A percentile compares a stretch with the other conserved stretches of the same genome.
Conservation (phyloP, 2,113 vertebrate species). For the Brachyhypopomus gauderio region DNA sequence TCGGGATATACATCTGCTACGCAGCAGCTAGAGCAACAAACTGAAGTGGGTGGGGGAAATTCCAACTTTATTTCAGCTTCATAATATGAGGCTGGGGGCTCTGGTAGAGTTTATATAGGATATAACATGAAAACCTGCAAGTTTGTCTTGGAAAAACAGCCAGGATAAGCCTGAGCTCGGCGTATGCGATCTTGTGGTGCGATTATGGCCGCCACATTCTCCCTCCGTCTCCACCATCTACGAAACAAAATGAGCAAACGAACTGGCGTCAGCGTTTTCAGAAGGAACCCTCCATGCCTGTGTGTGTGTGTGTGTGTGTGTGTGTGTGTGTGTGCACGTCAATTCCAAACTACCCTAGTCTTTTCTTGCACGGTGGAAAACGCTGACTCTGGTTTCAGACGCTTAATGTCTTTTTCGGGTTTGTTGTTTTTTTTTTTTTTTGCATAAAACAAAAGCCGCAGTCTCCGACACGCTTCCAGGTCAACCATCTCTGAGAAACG, state of each 20-base stretch:
- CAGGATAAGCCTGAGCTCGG: not conserved
- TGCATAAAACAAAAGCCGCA: slow-evolving; percentile 78
- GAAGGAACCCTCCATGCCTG: not conserved
- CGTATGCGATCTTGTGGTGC: no score
- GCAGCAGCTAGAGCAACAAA: slow-evolving; percentile 5
- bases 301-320: slow-evolving; percentile 39
- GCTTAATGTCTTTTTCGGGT: slow-evolving; percentile 67
- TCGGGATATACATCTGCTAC: slow-evolving; percentile 24
- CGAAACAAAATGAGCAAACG: slow-evolving; percentile 42
- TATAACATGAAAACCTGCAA: slow-evolving; percentile 31
- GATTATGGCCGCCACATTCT: slow-evolving; percentile 18
- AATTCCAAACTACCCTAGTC: slow-evolving; percentile 33
- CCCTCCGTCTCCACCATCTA: slow-evolving; percentile 26
- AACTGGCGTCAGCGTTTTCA: slow-evolving; percentile 12
- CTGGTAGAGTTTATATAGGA: not conserved
- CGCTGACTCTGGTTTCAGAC: slow-evolving; percentile 65
- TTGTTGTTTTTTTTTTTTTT: slow-evolving; percentile 64
- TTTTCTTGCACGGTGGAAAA: slow-evolving; percentile 71
- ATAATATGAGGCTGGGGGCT: slow-evolving; percentile 47
- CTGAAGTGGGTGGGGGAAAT: slow-evolving; percentile 12
- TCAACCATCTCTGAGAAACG: slow-evolving; percentile 42
- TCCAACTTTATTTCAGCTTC: slow-evolving; percentile 67
- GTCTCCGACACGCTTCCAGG: slow-evolving; percentile 71
- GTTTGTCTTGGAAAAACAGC: slow-evolving; percentile 45
- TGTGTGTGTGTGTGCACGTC: slow-evolving; percentile 16